These are phyloP conservation scores for Prunella fulvescens DNA, from an alignment of 2,113 vertebrate genomes.

Conservation along the genomic window DNA sequence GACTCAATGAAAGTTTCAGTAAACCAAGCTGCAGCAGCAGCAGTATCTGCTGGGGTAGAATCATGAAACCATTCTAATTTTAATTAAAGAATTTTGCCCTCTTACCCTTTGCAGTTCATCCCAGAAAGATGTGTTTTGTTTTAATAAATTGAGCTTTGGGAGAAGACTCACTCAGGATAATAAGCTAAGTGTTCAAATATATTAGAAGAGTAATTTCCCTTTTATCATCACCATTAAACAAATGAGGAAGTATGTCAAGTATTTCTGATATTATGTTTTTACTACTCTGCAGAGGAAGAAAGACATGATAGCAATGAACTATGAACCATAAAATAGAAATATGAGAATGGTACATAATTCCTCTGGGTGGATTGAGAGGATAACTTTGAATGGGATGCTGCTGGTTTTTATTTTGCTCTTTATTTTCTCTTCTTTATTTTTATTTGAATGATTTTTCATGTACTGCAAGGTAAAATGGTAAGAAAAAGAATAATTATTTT, in stretches of 20 bases:
- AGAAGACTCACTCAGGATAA: conserved; percentile 49
- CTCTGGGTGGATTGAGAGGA: neutral
- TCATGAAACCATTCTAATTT: neutral
- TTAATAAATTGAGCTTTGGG: conserved; percentile 58
- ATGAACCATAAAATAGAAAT: neutral
- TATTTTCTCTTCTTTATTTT: neutral
- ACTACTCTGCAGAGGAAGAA: conserved; percentile 28
- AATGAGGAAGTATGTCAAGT: conserved; percentile 50
- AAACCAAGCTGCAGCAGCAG: conserved; percentile 19
- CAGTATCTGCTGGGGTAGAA: neutral
- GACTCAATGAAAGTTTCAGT: conserved; percentile 52
- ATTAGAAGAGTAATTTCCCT: conserved; percentile 58
- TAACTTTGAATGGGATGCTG: neutral
- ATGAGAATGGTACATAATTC: neutral
- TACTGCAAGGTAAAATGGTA: neutral
- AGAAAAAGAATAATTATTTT: neutral
- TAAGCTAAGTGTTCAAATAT: conserved; percentile 60
- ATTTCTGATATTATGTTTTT: conserved; percentile 27
- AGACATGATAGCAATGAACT: conserved; percentile 26
- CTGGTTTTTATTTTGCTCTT: neutral
- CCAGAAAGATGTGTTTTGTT: conserved; percentile 60
- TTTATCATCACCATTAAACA: conserved; percentile 58
- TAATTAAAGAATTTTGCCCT: conserved; percentile 51
- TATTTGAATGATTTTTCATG: neutral
- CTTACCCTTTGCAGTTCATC: conserved; percentile 53